A percentile compares a stretch with the other conserved stretches of the same genome.
phyloP scores from a whole-genome alignment of 2,797 vertebrate genomes.

The Spea hammondii region DNA sequence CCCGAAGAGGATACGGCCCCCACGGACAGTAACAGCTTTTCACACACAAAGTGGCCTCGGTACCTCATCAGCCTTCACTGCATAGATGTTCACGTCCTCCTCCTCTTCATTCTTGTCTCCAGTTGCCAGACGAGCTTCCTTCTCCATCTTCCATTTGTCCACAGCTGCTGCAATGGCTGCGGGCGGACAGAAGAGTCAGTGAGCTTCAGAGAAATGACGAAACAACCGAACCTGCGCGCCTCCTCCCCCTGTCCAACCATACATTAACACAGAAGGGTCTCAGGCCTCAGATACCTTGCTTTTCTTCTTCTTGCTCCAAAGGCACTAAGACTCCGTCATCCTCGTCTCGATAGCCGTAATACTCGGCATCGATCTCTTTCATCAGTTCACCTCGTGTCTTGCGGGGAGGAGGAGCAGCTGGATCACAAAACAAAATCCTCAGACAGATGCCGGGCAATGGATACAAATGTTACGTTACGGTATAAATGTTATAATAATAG shows the following conservation, averaged over 20 bases:
- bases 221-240: no score
- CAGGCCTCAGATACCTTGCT: conserved; percentile 66
- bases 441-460: neutral
- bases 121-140: conserved; percentile 71
- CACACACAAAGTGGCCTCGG: no score
- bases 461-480: no score
- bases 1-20: no score
- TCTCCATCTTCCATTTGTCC: conserved; percentile 85
- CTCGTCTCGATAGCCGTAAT: conserved; percentile 94
- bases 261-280: neutral
- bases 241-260: no score
- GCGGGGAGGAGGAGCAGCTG: conserved; percentile 85
- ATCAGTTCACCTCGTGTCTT: conserved; percentile 93
- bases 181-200: conserved; percentile 3
- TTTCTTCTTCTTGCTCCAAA: conserved; percentile 86
- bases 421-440: neutral
- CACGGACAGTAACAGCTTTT: no score
- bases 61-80: conserved; percentile 77
- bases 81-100: conserved; percentile 88
- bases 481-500: no score
- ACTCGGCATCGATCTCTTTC: conserved; percentile 94
- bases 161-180: conserved; percentile 78
- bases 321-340: conserved; percentile 90
- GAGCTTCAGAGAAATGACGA: neutral
- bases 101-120: conserved; percentile 75